These are phyloP conservation scores for Eulacestoma nigropectus DNA, from an alignment of 2,113 vertebrate species.

Conservation along the genomic window DNA sequence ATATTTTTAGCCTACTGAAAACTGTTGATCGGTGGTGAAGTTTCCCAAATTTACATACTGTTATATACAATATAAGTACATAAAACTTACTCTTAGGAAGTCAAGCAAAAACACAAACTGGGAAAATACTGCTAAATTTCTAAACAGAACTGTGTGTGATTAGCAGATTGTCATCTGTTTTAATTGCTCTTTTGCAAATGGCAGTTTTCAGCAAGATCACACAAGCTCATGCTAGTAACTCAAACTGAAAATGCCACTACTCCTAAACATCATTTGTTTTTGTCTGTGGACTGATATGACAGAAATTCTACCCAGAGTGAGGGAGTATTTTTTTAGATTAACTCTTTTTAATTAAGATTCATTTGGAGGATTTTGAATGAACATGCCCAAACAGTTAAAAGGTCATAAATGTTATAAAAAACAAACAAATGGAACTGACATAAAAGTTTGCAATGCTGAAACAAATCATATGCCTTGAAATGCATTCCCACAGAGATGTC, in stretches of 20 bases:
- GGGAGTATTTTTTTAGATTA: conserved; percentile 64
- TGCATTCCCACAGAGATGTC: conserved; percentile 14
- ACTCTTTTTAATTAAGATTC: conserved; percentile 65
- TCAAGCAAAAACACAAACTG: neutral
- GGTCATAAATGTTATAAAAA: conserved; percentile 63
- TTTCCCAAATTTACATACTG: neutral
- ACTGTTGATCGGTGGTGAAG: neutral
- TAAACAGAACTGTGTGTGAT: conserved; percentile 14
- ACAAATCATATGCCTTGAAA: conserved; percentile 12
- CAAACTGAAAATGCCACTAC: conserved; percentile 26
- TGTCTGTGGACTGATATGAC: conserved; percentile 47
- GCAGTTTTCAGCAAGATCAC: conserved; percentile 51
- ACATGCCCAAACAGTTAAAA: conserved; percentile 66
- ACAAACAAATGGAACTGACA: conserved; percentile 57
- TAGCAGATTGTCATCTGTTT: conserved; percentile 50
- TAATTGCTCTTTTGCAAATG: conserved; percentile 54
- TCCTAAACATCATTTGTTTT: conserved; percentile 57
- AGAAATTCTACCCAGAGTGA: conserved; percentile 49
- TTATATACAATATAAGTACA: neutral
- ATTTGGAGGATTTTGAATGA: conserved; percentile 54
- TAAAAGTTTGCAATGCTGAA: conserved; percentile 47
- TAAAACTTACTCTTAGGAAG: neutral
- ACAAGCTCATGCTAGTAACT: conserved; percentile 3
- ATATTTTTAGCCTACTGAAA: neutral
- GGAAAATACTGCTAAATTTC: conserved; percentile 4